phyloP scores from a whole-genome alignment of 2,888 invertebrate species.

The Galeopsomyia nigrocyanea region DNA sequence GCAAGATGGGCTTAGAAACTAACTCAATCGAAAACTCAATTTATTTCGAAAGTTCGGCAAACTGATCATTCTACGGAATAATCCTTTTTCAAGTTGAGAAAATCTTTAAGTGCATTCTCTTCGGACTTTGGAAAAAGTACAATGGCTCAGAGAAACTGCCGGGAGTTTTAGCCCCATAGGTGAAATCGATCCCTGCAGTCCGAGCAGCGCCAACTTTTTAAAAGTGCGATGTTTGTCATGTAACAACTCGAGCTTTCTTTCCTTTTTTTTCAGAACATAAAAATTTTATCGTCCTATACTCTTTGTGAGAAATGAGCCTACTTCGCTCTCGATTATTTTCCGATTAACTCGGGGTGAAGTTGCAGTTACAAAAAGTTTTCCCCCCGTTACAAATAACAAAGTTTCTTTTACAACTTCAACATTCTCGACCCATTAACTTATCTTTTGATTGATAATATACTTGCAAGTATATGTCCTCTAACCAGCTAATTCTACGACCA shows the following conservation, averaged over 20 bases:
- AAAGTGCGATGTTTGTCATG: slow-evolving; percentile 12
- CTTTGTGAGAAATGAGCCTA: too few relatives aligned
- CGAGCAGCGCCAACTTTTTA: slow-evolving; percentile 2
- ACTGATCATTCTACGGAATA: slow-evolving; percentile 27
- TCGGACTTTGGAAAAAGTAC: background rate
- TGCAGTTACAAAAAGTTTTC: too few relatives aligned
- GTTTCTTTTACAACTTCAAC: too few relatives aligned
- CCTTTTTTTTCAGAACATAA: too few relatives aligned
- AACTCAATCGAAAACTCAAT: slow-evolving; percentile 38
- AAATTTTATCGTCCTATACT: too few relatives aligned
- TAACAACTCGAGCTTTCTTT: background rate
- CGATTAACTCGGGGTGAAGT: too few relatives aligned
- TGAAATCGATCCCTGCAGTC: slow-evolving; percentile 34
- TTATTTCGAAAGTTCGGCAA: slow-evolving; percentile 30
- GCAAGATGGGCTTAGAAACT: slow-evolving; percentile 25
- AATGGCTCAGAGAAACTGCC: slow-evolving; percentile 6
- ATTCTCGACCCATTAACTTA: too few relatives aligned
- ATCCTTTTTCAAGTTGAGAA: slow-evolving; percentile 23
- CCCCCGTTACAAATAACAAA: too few relatives aligned
- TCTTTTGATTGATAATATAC: too few relatives aligned
- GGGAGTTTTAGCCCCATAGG: background rate
- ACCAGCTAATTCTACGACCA: too few relatives aligned
- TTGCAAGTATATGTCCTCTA: too few relatives aligned
- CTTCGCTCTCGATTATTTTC: too few relatives aligned
- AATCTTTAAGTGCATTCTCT: slow-evolving; percentile 31